These are phyloP conservation scores for Cathartes aura DNA, from an alignment of 2,113 vertebrate species.

Conservation along the genomic window DNA sequence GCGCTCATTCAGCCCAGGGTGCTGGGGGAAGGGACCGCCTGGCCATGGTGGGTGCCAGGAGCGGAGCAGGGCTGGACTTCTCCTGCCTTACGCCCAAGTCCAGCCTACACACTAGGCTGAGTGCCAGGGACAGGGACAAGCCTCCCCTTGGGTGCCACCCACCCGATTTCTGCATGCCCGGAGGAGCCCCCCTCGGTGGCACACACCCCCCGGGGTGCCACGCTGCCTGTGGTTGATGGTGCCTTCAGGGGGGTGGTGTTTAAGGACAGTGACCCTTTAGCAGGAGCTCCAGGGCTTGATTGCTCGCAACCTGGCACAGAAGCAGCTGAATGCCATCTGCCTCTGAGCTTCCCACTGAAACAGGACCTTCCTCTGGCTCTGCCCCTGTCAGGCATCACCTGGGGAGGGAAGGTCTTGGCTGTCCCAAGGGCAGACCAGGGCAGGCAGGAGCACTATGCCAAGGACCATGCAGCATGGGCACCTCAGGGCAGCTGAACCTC, in stretches of 20 bases:
- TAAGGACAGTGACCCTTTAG: background rate
- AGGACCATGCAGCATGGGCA: fast-evolving
- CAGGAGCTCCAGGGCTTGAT: background rate
- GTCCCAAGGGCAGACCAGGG: background rate
- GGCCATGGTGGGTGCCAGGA: fast-evolving
- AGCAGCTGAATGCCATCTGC: background rate
- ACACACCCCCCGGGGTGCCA: fast-evolving
- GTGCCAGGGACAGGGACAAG: background rate
- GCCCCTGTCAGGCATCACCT: fast-evolving
- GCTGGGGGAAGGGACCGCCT: background rate
- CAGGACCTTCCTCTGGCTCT: background rate
- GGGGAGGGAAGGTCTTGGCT: background rate
- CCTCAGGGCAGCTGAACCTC: background rate
- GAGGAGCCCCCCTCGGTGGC: background rate
- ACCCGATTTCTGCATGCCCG: fast-evolving
- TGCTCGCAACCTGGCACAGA: background rate
- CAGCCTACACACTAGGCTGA: background rate
- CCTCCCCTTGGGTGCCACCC: background rate
- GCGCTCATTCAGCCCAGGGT: fast-evolving
- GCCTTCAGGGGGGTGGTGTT: fast-evolving
- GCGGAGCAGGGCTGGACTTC: background rate
- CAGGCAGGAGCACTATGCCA: fast-evolving
- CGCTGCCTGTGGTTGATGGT: fast-evolving
- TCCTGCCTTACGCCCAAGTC: fast-evolving
- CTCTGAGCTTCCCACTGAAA: background rate